Evolutionary conservation across 2,888 invertebrate species (phyloP).

Genomic region (Spodoptera exigua): DNA sequence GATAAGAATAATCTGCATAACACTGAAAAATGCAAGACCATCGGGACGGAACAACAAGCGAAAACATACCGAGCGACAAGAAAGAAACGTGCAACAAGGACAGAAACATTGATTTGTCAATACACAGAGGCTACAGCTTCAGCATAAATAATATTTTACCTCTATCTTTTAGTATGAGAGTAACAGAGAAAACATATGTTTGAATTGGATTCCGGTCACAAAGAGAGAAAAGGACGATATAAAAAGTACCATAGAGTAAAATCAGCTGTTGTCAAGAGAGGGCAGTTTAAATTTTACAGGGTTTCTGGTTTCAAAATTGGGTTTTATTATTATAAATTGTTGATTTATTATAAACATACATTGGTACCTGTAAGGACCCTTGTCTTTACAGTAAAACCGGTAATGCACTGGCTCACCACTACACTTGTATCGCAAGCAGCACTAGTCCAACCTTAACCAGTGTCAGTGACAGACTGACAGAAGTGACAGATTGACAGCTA

Average conservation of each 20-base stretch:
- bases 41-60: constrained; percentile 78
- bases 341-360: no score
- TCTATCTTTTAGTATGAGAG: constrained; percentile 16
- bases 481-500: no score
- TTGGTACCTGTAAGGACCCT: no score
- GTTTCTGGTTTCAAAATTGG: no score
- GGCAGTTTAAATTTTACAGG: no score
- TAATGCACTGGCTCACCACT: no score
- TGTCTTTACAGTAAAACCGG: no score
- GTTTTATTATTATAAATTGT: no score
- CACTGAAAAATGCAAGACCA: constrained; percentile 76
- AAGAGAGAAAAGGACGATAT: constrained; percentile 58
- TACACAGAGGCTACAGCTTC: constrained; percentile 21
- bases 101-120: constrained; percentile 32
- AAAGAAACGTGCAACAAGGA: constrained; percentile 58
- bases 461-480: no score
- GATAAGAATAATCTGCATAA: constrained; percentile 74
- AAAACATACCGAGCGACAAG: constrained; percentile 72
- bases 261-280: constrained; percentile 74
- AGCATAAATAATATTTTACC: constrained; percentile 45
- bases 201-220: neutral
- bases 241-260: constrained; percentile 61
- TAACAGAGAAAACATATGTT: constrained; percentile 41
- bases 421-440: no score
- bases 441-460: no score